Evolutionary conservation across 2,113 vertebrate species (phyloP).

Genomic region (Petromus typicus): DNA sequence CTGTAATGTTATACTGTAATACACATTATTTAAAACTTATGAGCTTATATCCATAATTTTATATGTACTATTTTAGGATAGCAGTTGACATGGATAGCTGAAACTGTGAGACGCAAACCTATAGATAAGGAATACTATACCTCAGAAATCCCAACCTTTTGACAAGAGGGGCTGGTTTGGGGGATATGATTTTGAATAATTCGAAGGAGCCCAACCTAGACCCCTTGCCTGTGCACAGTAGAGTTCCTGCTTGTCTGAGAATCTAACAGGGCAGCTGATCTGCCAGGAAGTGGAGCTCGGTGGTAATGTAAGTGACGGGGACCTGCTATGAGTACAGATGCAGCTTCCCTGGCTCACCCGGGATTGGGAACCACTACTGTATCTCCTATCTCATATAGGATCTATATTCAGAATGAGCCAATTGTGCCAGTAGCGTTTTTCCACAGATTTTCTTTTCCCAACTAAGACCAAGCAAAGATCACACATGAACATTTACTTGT

Average conservation of each 20-base stretch:
- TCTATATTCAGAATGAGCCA: constrained; percentile 47
- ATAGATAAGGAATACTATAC: neutral
- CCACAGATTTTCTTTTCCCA: neutral
- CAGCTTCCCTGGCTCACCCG: neutral
- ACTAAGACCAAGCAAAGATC: constrained; percentile 14
- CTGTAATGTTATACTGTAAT: neutral
- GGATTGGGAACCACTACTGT: neutral
- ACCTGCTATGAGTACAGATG: neutral
- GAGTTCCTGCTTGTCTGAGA: neutral
- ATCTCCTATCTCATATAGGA: neutral
- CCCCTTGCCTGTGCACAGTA: neutral
- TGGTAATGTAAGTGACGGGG: neutral
- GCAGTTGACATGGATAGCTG: neutral
- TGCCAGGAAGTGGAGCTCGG: neutral
- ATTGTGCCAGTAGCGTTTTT: constrained; percentile 29
- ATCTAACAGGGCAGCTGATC: neutral
- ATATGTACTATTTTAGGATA: neutral
- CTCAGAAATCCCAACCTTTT: neutral
- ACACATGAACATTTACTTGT: constrained; percentile 36
- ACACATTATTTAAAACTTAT: neutral
- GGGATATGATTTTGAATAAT: neutral
- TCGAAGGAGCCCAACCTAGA: neutral
- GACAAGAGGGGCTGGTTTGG: neutral
- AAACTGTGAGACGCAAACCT: neutral
- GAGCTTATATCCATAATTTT: neutral